Evolutionary conservation across 2,888 invertebrate genomes (phyloP).

Genomic region (Apamea sordens): DNA sequence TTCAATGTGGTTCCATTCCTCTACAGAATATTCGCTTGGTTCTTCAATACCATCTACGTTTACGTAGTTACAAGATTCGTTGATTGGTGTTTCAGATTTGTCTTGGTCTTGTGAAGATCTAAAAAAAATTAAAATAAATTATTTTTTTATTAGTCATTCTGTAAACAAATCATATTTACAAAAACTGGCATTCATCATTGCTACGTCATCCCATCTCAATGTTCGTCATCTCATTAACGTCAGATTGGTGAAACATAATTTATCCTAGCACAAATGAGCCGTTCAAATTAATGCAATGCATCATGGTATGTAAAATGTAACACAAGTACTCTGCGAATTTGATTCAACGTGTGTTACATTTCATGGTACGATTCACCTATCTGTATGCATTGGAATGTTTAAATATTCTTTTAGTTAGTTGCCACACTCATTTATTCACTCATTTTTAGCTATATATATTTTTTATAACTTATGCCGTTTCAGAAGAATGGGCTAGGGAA

Average conservation of each 20-base stretch:
- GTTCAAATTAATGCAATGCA: neutral
- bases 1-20: conserved; percentile 63
- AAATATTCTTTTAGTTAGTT: neutral
- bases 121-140: conserved; percentile 1
- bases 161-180: neutral
- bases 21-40: conserved; percentile 53
- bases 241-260: neutral
- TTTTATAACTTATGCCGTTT: neutral
- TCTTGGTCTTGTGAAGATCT: conserved; percentile 46
- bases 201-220: neutral
- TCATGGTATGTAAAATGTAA: neutral
- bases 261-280: neutral
- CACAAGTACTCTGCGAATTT: neutral
- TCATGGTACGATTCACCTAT: neutral
- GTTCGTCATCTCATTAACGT: neutral
- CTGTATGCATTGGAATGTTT: neutral
- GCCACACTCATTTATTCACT: neutral
- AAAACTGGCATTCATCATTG: neutral
- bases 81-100: conserved; percentile 41
- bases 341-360: neutral
- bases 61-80: conserved; percentile 50
- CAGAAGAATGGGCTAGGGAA: neutral
- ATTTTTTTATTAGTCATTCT: neutral
- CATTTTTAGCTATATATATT: too few species aligned
- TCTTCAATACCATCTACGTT: conserved; percentile 55